Base-by-base conservation (phyloP, 1,140 invertebrate species). In the Zaprionus gabonicus region DNA sequence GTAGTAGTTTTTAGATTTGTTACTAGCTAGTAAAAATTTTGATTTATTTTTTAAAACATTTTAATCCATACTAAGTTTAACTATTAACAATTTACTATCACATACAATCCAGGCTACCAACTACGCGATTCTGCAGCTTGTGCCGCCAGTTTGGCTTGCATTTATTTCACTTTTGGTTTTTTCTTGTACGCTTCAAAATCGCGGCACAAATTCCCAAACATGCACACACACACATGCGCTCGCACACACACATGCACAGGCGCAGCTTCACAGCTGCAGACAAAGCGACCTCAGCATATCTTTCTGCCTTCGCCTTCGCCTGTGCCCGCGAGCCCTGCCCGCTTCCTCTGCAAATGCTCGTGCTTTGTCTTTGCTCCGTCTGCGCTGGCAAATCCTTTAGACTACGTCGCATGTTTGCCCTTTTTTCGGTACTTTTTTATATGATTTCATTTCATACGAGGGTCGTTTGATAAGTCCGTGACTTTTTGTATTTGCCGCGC, bases 371-470 rank as follows among this genome's bases (percentile, higher is more conserved):
- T 88, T 84, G 81, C 73, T 51, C 58, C 68, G 83, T 72, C 80
- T 83, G 81, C 74, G 65, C 56, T 88, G 74, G 84, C 84, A 81
- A 87, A 83, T 87, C 84, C 84, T 83, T 87, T 88, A 72, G 84
- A 88, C 80, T 71, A 88, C 84, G 68, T 88, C 71, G 84, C 84
- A 51, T 51, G 20, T 25, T 51, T 81, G 81, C 81, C 69, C 46
- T 51, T 90, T 90, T 81, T 84, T 90, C 71, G 71, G 81, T 74
- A 84, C 71, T 79, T 74, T 71, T 68, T 62, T 72, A 69, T 87
- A 65, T 76, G 71, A 79, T 79, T 84, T 90, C 71, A 88, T 87
- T 86, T 86, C 76, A 81, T 79, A n/a, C n/a, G n/a, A n/a, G n/a
- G n/a, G n/a, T n/a, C n/a, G n/a, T n/a, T n/a, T n/a, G n/a, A n/a